Evolutionary conservation across 2,888 invertebrate species (phyloP).

Genomic region (Sinelater perroti): DNA sequence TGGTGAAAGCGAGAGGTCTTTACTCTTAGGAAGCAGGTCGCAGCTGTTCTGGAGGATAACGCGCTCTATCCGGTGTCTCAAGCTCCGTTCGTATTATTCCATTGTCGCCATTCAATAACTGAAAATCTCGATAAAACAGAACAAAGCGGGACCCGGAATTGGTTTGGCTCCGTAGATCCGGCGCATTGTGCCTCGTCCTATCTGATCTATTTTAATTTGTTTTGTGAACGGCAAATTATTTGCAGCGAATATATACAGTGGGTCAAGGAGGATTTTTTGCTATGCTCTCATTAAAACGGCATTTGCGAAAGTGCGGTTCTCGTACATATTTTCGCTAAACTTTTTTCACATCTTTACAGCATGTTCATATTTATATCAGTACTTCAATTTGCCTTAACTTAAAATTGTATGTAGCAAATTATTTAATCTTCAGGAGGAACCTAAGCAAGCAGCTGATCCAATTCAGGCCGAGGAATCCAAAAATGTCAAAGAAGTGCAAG

Average conservation of each 20-base stretch:
- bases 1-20: slow-evolving; percentile 58
- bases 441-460: slow-evolving; percentile 17
- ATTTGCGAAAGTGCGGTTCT: no score
- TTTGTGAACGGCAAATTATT: not conserved
- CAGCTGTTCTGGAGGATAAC: slow-evolving; percentile 41
- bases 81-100: slow-evolving; percentile 4
- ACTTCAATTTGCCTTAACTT: no score
- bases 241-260: slow-evolving; percentile 12
- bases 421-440: no score
- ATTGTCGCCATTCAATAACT: not conserved
- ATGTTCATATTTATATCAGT: no score
- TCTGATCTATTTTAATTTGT: slow-evolving; percentile 12
- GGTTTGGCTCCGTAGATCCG: not conserved
- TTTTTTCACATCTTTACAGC: no score
- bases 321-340: no score
- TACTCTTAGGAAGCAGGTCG: slow-evolving; percentile 52
- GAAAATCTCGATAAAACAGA: not conserved
- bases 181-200: no score
- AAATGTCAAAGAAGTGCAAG: slow-evolving; percentile 54
- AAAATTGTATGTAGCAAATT: no score
- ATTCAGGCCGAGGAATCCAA: slow-evolving; percentile 30
- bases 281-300: no score
- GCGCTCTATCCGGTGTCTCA: slow-evolving; percentile 27
- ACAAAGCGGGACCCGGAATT: not conserved
- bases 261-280: slow-evolving; percentile 15